Base-by-base conservation (phyloP, 2,888 invertebrate species). In the Sturmia bella region DNA sequence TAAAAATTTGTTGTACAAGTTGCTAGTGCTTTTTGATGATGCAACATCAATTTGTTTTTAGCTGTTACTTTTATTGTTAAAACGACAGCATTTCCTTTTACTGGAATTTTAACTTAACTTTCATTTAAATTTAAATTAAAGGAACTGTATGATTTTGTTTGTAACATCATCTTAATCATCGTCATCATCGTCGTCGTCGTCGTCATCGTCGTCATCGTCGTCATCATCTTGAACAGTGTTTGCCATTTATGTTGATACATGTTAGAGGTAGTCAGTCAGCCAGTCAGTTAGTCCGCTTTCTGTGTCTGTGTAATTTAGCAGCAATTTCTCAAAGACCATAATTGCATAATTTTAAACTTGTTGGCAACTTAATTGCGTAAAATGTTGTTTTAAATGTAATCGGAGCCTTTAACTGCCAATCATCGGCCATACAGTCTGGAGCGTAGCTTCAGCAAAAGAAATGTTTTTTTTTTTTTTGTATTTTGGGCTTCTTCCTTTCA, bases 261-360 rank as follows among this genome's bases (percentile, higher is more conserved):
- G 63, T 43, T 52, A 54, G 45, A 66, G 75, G 39, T 50, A 66
- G 37, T 61, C 24, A 54, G 37, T 24, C 63, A 52, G 52, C 21
- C 27, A 52, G 37, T 37, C 63, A 52, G 24, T 43, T 9, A 61
- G 24, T 37, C 13, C 37, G 1, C 41, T 54, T 32, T 64, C 37
- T 59, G 27, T 15, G 17, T 68, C 48, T 79, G 80, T 86, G 87
- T 85, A 88, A 88, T 88, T 88, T 88, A 86, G 86, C 88, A 86
- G 87, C 88, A 87, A 88, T 88, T 88, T 88, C 86, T 88, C 88
- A 88, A 88, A 88, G 85, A 86, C 85, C 87, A 88, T 89, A 89
- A 89, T 89, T 89, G 88, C 89, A 89, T 89, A 89, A 89, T 89
- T 89, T 89, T 87, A 88, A 89, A 89, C 88, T 89, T 89, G 89